Percentiles rank a stretch among this genome's conserved stretches.
phyloP scores from a whole-genome alignment of 1,140 invertebrate species.

The Lanistes nyassanus region DNA sequence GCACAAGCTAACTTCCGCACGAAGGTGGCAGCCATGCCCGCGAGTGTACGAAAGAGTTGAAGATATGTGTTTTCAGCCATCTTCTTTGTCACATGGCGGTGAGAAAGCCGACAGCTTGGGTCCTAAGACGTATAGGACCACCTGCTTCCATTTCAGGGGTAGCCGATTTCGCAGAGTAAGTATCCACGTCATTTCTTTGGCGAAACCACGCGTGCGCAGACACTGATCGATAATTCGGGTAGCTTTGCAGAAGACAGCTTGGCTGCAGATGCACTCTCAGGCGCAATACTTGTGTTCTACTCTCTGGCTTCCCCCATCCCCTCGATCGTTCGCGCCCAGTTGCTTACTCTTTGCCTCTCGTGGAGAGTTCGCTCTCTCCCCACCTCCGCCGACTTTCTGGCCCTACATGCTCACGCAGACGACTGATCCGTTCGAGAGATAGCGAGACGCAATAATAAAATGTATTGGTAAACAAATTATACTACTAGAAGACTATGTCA shows the following conservation, averaged over 20 bases:
- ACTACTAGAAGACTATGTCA: too few relatives aligned
- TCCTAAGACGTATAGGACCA: constrained; percentile 15
- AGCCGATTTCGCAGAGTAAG: constrained; percentile 10
- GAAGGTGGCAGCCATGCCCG: constrained; percentile 12
- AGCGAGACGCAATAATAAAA: too few relatives aligned
- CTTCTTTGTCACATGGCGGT: constrained; percentile 8
- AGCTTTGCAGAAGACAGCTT: not conserved
- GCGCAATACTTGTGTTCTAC: too few relatives aligned
- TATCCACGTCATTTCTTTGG: not conserved
- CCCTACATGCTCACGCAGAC: too few relatives aligned
- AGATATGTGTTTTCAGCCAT: constrained; percentile 15
- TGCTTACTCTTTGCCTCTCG: too few relatives aligned
- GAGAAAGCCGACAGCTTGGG: constrained; percentile 14
- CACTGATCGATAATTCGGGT: not conserved
- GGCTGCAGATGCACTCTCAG: too few relatives aligned
- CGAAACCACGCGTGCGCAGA: not conserved
- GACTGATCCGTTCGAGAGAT: too few relatives aligned
- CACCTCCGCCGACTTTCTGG: too few relatives aligned
- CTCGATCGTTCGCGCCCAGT: too few relatives aligned
- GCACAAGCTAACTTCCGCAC: not conserved
- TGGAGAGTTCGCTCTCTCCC: too few relatives aligned
- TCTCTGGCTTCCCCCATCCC: too few relatives aligned
- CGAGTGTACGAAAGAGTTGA: not conserved
- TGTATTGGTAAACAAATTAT: too few relatives aligned
- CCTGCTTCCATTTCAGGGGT: constrained; percentile 7